These are phyloP conservation scores for Lontra canadensis DNA, from an alignment of 2,113 vertebrate genomes.

Conservation along the genomic window DNA sequence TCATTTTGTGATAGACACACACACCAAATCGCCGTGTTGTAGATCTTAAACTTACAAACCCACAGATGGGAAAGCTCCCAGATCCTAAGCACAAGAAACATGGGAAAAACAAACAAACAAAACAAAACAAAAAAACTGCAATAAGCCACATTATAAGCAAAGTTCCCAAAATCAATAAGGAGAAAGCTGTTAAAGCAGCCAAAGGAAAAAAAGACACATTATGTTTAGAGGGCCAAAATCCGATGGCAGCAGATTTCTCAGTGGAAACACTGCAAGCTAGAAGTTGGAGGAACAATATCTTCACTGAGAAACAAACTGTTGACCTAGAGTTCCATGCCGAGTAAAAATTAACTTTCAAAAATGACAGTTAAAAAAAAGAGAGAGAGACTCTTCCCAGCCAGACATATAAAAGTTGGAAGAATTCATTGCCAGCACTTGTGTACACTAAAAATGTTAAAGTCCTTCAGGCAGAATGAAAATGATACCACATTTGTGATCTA, in stretches of 20 bases:
- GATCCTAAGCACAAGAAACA: not conserved
- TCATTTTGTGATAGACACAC: not conserved
- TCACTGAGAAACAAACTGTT: not conserved
- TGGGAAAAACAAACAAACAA: not conserved
- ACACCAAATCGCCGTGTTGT: not conserved
- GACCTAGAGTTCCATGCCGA: not conserved
- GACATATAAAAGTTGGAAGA: not conserved
- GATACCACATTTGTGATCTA: no score
- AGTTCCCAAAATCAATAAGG: not conserved
- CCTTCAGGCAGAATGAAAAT: not conserved
- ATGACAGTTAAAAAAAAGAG: not conserved
- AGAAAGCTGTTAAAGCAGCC: not conserved
- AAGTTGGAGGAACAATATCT: not conserved
- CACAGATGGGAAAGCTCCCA: not conserved
- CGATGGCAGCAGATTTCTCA: not conserved
- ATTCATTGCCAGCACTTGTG: not conserved
- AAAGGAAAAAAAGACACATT: not conserved
- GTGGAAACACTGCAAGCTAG: not conserved
- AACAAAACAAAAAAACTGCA: not conserved
- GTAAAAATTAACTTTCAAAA: not conserved
- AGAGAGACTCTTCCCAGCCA: not conserved
- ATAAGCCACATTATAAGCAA: not conserved
- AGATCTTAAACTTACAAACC: not conserved
- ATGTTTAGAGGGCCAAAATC: not conserved
- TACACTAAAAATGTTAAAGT: not conserved